These are phyloP conservation scores for Choristoneura rosaceana DNA, from an alignment of 2,888 invertebrate genomes.

Conservation along the genomic window DNA sequence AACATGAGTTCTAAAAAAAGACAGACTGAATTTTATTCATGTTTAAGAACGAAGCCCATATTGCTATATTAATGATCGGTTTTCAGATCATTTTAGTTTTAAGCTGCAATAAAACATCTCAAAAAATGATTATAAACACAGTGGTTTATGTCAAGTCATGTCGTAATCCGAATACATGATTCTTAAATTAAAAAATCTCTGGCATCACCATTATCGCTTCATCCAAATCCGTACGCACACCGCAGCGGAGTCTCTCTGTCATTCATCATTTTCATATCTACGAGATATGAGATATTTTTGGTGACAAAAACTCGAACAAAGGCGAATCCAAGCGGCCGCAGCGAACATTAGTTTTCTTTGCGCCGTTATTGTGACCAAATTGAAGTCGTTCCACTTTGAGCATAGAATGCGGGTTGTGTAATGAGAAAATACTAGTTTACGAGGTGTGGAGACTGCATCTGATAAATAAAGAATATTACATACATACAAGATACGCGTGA, in stretches of 20 bases:
- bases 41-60: neutral
- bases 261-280: constrained; percentile 48
- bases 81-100: neutral
- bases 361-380: constrained; percentile 30
- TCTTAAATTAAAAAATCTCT: neutral
- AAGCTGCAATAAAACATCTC: neutral
- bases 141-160: neutral
- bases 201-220: neutral
- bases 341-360: constrained; percentile 41
- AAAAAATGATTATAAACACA: neutral
- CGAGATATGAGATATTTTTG: constrained; percentile 47
- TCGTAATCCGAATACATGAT: neutral
- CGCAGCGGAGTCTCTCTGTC: constrained; percentile 42
- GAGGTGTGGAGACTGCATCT: neutral
- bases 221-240: constrained; percentile 31
- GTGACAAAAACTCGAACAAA: constrained; percentile 48
- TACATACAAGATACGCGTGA: no score
- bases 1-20: no score
- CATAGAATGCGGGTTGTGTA: neutral
- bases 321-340: constrained; percentile 28
- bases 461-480: no score
- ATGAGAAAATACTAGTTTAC: neutral
- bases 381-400: constrained; percentile 27
- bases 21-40: neutral
- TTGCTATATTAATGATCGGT: neutral